These are phyloP conservation scores for Lepidiolamprologus cunningtoni DNA, from an alignment of 2,113 vertebrate species.

Conservation along the genomic window DNA sequence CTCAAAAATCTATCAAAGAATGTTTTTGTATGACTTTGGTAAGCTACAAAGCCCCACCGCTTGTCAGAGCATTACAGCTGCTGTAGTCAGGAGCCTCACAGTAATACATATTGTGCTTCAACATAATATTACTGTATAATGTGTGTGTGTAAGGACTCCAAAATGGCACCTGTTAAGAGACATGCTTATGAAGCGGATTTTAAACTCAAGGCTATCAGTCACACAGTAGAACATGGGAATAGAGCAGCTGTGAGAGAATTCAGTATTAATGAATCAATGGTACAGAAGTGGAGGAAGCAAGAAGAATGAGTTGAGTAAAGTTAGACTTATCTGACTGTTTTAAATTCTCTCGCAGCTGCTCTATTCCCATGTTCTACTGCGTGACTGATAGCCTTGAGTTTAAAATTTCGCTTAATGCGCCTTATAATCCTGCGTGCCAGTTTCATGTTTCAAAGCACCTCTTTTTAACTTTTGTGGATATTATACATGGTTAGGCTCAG, in stretches of 20 bases:
- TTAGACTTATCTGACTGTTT: not conserved
- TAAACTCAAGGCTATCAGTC: not conserved
- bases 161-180: not conserved
- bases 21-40: not conserved
- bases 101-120: not conserved
- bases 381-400: too few relatives aligned
- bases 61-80: not conserved
- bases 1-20: not conserved
- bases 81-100: not conserved
- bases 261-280: not conserved
- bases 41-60: not conserved
- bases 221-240: not conserved
- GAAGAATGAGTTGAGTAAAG: not conserved
- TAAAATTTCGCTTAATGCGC: not conserved
- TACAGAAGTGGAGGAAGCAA: not conserved
- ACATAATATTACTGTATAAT: rapidly evolving
- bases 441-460: not conserved
- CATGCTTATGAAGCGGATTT: not conserved
- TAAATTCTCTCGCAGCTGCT: not conserved
- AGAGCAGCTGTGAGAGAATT: not conserved
- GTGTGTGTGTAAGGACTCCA: not conserved
- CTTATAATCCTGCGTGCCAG: not conserved
- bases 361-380: too few relatives aligned
- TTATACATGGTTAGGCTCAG: not conserved
- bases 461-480: not conserved